Evolutionary conservation across 2,888 invertebrate species (phyloP).

Genomic region (Dryococelus australis): DNA sequence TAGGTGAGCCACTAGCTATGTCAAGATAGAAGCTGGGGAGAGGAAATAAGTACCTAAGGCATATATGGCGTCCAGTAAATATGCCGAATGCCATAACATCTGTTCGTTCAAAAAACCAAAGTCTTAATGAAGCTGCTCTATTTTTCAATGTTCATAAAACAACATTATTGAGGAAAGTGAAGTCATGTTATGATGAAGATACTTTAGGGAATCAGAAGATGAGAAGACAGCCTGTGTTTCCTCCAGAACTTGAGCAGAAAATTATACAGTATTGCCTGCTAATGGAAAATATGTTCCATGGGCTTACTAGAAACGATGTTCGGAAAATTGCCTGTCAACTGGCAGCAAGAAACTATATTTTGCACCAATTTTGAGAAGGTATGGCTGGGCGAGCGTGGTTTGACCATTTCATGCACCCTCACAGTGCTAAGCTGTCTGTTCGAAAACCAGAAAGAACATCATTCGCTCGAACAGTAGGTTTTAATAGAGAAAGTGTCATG

Average conservation of each 20-base stretch:
- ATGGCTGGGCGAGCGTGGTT: conserved; percentile 22
- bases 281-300: conserved; percentile 17
- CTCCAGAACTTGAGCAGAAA: background rate
- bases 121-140: background rate
- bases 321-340: background rate
- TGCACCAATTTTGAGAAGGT: background rate
- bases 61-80: no score
- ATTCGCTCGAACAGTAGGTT: background rate
- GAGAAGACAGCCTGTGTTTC: background rate
- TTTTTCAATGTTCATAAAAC: conserved; percentile 1
- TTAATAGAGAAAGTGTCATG: conserved; percentile 27
- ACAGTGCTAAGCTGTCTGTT: conserved; percentile 13
- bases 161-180: conserved; percentile 20
- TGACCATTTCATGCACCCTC: background rate
- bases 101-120: background rate
- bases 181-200: background rate
- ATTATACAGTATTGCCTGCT: background rate
- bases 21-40: no score
- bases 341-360: background rate
- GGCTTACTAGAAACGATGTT: conserved; percentile 11
- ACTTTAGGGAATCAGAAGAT: background rate
- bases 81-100: no score
- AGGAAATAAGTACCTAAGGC: no score
- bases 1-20: no score
- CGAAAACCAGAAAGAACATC: conserved; percentile 28